Base-by-base conservation (phyloP, 2,113 vertebrate species). In the Corvus hawaiiensis region DNA sequence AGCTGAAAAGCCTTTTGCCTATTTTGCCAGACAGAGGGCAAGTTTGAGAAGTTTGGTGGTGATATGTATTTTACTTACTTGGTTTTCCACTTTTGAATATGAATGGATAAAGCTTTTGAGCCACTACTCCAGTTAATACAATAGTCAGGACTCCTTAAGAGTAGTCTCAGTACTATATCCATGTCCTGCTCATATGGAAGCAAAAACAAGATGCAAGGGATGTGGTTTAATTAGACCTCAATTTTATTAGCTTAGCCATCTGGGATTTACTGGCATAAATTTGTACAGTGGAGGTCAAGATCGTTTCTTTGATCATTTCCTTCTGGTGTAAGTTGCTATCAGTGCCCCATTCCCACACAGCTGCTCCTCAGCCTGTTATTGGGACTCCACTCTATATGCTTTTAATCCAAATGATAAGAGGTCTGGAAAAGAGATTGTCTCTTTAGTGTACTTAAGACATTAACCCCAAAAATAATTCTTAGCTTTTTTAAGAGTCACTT, bases 171-270 rank as follows among this genome's bases (percentile, higher is more conserved):
- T 67, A 27, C 85, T 91, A 46, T 69, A 44, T 74, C 32, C 23
- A 2, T 90, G 94, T 86, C 68, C 43, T 81, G 19, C 35, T 94
- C 76, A 68, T 92, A 90, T 92, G 91, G 91, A 89, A 93, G 72
- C 72, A 88, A 92, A 92, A 91, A 90, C 88, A 88, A 95, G 94
- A 95, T 93, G 88, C 95, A 87, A 92, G 89, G 89, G 94, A 94
- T 94, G 94, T 90, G 96, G 79, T 97, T 95, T 97, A 96, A 97
- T 97, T 97, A 93, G 95, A 77, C 73, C 80, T 93, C 94, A 61
- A 10, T 84, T 96, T 97, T 96, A 96, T 97, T 97, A 92, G 48
- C 33, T 89, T 93, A 94, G 61, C 91, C 96, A 93, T 95, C 86
- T 96, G 94, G 80, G 95, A 92, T 90, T 97, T 97, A 84, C 94